These are phyloP conservation scores for Limnephilus auricula DNA, from an alignment of 2,888 invertebrate genomes.

Conservation along the genomic window DNA sequence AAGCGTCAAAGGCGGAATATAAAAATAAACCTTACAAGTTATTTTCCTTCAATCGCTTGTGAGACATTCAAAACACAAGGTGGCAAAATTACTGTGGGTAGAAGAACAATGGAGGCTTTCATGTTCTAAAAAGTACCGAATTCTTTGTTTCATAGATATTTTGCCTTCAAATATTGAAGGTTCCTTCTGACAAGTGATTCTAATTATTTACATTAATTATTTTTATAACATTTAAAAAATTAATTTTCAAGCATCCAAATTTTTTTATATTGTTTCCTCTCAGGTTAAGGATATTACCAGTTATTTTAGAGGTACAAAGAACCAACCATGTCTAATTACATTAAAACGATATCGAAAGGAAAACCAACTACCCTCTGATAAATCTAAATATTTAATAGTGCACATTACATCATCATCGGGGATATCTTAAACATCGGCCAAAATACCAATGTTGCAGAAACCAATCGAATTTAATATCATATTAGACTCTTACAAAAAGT, in stretches of 20 bases:
- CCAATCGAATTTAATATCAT: not conserved
- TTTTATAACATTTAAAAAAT: not conserved
- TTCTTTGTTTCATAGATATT: not conserved
- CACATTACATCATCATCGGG: too few relatives aligned
- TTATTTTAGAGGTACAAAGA: not conserved
- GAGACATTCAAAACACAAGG: slow-evolving; percentile 32
- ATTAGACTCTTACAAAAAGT: too few relatives aligned
- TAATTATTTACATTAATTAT: not conserved
- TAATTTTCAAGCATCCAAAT: not conserved
- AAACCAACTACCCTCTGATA: not conserved
- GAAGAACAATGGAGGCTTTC: not conserved
- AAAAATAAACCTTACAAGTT: slow-evolving; percentile 36
- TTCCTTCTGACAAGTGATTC: not conserved
- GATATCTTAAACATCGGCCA: not conserved
- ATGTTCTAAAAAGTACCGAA: not conserved
- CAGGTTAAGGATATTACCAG: not conserved
- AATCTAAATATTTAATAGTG: not conserved
- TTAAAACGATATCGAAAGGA: not conserved
- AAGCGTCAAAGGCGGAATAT: not conserved
- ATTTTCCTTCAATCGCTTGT: slow-evolving; percentile 27
- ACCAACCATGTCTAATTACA: not conserved
- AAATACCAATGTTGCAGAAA: not conserved
- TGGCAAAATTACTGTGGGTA: slow-evolving; percentile 25
- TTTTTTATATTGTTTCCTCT: not conserved
- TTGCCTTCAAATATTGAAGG: not conserved